Evolutionary conservation across 2,113 vertebrate species (phyloP), one percentile per base, ranked within the genome.

Genomic region (Notothenia rossii): DNA sequence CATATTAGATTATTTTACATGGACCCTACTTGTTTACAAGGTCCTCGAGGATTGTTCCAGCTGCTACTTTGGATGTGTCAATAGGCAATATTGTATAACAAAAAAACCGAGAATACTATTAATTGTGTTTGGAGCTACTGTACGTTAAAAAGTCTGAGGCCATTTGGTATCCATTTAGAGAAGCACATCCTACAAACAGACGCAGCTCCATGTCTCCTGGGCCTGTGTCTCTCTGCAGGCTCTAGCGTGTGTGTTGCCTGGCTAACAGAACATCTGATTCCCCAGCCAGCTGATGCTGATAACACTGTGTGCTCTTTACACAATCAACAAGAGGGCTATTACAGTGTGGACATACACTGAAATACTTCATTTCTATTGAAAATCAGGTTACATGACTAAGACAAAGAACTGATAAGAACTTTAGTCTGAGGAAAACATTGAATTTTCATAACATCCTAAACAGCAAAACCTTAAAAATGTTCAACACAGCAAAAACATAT

Each of bases 181-280:
- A 58, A 20, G 20, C 50, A 13, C 45, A 49, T 29, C 14, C 14
- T 17, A n/a, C 48, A 7, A 10, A 22, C 53, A 60, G 43, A 48
- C 12, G 9, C 51, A 49, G 53, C 11, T 73, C 75, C 29, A 18
- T 49, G 22, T 63, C 73, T 72, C 61, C 7, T 2, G 76, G 77
- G 82, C 6, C 22, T 22, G 53, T 73, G 40, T 54, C 53, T 69
- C 79, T 84, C 82, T 61, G 68, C 2, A 13, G 74, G 53, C 5
- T 54, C 13, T 22, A 54, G 51, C 25, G 29, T 48, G 51, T 51
- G 51, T n/a, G 58, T 86, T 89, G 81, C 87, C 68, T 79, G 75
- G 84, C 43, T 73, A 61, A 40, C n/a, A 58, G 51, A 61, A 1
- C 20, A 68, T 64, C 7, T 60, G 6, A 62, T 45, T 81, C 63